phyloP scores from a whole-genome alignment of 2,797 vertebrate species.

The Uromys caudimaculatus region DNA sequence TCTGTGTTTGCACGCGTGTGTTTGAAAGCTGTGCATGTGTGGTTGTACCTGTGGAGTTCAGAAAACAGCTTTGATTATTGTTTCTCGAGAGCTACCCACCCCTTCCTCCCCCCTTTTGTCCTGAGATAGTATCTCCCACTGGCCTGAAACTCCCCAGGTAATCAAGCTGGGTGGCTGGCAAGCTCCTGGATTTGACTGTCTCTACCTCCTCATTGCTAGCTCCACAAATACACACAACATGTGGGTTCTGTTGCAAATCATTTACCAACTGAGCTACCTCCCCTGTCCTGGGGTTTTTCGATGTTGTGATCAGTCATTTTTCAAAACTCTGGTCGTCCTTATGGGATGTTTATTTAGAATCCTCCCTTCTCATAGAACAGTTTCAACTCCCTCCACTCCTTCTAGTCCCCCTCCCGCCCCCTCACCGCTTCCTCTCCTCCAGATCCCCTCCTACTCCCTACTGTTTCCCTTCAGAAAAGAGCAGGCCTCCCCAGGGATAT shows the following conservation, averaged over 20 bases:
- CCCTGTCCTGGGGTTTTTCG: not conserved
- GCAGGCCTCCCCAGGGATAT: not conserved
- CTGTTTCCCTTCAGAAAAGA: not conserved
- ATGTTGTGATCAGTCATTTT: not conserved
- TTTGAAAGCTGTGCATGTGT: not conserved
- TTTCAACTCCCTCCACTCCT: not conserved
- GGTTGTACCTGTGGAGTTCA: too few species aligned
- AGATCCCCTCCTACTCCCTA: not conserved
- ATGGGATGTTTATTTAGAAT: not conserved
- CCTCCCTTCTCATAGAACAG: not conserved
- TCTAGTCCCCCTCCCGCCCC: not conserved
- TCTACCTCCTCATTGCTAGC: not conserved
- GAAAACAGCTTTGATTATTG: too few species aligned
- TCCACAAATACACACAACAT: not conserved
- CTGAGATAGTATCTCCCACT: not conserved
- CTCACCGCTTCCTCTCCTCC: too few species aligned
- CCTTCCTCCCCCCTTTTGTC: too few species aligned
- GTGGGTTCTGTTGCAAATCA: too few species aligned
- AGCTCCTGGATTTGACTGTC: not conserved
- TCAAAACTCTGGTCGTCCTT: conserved; percentile 21
- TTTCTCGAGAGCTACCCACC: not conserved
- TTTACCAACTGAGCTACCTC: not conserved
- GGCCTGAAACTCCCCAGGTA: too few species aligned
- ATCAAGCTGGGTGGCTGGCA: too few species aligned
- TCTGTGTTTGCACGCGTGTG: not conserved